A percentile compares a stretch with the other conserved stretches of the same genome.
Evolutionary conservation across 2,113 vertebrate species (phyloP).

Genomic region (Pipa parva): DNA sequence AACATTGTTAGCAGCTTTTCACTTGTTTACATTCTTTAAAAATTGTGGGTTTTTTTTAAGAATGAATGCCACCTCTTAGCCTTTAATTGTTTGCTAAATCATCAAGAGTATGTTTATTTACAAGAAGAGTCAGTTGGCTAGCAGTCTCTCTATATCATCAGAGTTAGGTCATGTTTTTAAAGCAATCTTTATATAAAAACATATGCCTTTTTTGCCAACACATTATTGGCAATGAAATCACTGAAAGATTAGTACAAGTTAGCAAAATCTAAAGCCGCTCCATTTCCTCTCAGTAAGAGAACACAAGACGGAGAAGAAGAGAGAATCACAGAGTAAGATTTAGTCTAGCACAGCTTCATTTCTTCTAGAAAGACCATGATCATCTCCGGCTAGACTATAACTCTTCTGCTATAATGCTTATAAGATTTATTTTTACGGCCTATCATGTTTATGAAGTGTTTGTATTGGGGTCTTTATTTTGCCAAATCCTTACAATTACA

Average conservation of each 20-base stretch:
- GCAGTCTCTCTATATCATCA: no score
- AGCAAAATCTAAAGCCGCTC: conserved; percentile 43
- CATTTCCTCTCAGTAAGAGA: conserved; percentile 43
- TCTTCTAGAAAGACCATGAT: conserved; percentile 49
- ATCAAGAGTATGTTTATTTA: no score
- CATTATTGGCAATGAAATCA: conserved; percentile 40
- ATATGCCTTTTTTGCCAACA: conserved; percentile 15
- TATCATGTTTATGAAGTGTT: conserved; percentile 68
- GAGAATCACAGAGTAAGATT: neutral
- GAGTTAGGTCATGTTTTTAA: conserved; percentile 5
- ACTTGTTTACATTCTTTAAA: no score
- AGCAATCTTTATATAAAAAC: neutral
- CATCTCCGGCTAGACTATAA: conserved; percentile 57
- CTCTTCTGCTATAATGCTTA: no score
- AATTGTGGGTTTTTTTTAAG: no score
- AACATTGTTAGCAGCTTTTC: no score
- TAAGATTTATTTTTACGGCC: conserved; percentile 75
- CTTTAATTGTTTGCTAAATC: no score
- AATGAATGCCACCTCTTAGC: no score
- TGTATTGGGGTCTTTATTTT: conserved; percentile 54
- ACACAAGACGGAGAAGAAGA: conserved; percentile 44
- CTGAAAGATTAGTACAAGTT: conserved; percentile 46
- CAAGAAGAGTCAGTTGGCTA: no score
- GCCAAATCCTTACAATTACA: conserved; percentile 56
- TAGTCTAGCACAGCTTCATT: neutral